Evolutionary conservation across 2,888 invertebrate genomes (phyloP).

Genomic region (Keiferia lycopersicella): DNA sequence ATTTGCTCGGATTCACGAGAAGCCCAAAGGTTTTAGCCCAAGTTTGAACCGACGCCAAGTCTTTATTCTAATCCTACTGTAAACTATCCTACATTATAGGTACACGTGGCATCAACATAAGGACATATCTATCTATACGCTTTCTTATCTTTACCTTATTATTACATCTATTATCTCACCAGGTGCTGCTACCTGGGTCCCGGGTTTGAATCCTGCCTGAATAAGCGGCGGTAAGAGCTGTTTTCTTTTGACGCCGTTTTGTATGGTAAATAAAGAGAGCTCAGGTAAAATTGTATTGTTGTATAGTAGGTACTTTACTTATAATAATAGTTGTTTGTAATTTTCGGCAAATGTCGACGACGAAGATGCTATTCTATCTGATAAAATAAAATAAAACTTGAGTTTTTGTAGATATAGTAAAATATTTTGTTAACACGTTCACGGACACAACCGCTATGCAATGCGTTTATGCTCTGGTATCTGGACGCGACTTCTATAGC

Average conservation of each 20-base stretch:
- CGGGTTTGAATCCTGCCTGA: conserved; percentile 8
- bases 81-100: neutral
- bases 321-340: neutral
- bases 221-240: conserved; percentile 1
- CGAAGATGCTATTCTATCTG: neutral
- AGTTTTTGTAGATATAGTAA: no score
- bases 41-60: no score
- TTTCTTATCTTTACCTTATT: conserved; percentile 10
- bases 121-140: neutral
- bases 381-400: no score
- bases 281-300: conserved; percentile 21
- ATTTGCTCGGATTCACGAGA: no score
- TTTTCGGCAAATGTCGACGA: neutral
- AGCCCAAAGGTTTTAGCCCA: no score
- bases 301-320: neutral
- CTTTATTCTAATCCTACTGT: neutral
- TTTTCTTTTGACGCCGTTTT: conserved; percentile 16
- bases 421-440: no score
- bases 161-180: conserved; percentile 5
- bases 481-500: no score
- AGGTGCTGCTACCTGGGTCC: conserved; percentile 21
- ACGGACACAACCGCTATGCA: no score
- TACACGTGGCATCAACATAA: neutral
- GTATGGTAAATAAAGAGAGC: conserved; percentile 11
- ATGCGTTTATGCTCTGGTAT: no score